Evolutionary conservation across 2,797 vertebrate species (phyloP), one percentile per base, ranked within the genome.

Genomic region (Furcifer pardalis): DNA sequence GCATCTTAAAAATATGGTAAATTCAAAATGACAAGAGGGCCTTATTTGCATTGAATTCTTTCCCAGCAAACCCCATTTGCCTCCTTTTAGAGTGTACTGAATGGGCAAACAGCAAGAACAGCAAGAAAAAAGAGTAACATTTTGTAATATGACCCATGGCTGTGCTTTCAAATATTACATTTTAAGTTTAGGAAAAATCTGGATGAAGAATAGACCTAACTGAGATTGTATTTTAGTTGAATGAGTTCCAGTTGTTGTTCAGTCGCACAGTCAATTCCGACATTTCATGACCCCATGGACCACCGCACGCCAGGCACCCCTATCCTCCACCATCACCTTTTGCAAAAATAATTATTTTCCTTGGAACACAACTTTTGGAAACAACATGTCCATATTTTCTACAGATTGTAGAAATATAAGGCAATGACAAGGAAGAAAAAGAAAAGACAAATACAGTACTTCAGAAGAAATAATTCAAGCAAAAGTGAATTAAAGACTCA

Each of bases 1-100:
- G 59, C 40, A 32, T 82, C 78, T 59, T 79, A 75, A 83, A 83
- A 66, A 86, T 63, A 35, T 75, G 27, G 25, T 66, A 84, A 62
- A 81, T 76, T 32, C 65, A 37, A 74, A 73, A 79, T 46, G n/a
- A 44, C 69, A 79, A 86, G 77, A 40, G 68, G 68, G 60, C 27
- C 52, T 60, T 68, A 72, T 90, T 83, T 88, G 69, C 63, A 88
- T 83, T 32, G 60, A 86, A 85, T 35, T 15, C 46, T 79, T 76
- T 83, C 32, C 49, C 0, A 0, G 73, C 56, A 86, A 79, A 42
- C 82, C 40, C 68, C 17, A 81, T 78, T 82, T 85, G 59, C n/a
- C n/a, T 44, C 83, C 74, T 30, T 21, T 10, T 78, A 42, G 37
- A 86, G 19, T 44, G 37, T 37, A 74, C 32, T n/a, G 71, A 78